phyloP scores from a whole-genome alignment of 2,797 vertebrate species.

The Enteromius unitaeniatus region DNA sequence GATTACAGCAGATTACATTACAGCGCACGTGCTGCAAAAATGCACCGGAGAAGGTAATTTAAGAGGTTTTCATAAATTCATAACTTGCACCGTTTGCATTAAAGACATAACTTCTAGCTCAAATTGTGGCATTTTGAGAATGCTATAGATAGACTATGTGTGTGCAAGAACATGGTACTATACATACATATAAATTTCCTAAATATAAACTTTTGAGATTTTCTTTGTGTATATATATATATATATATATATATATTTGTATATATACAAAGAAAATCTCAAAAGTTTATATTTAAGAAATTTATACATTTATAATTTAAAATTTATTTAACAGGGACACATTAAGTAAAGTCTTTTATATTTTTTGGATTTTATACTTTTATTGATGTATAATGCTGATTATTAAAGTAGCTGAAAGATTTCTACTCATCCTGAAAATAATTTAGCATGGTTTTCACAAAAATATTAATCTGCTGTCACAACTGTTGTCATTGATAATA shows the following conservation, averaged over 20 bases:
- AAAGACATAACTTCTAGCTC: neutral
- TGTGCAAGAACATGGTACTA: neutral
- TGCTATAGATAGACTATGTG: neutral
- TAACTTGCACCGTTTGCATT: neutral
- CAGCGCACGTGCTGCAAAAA: conserved; percentile 6
- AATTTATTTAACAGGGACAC: neutral
- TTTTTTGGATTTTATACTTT: too few species aligned
- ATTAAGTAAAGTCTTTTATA: neutral
- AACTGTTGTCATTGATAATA: neutral
- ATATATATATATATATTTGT: too few species aligned
- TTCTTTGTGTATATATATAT: too few species aligned
- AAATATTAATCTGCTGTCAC: neutral
- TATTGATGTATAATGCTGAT: neutral
- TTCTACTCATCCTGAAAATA: neutral
- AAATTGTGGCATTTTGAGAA: neutral
- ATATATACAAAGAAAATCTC: neutral
- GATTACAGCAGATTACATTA: conserved; percentile 28
- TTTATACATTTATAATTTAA: too few species aligned
- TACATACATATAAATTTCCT: too few species aligned
- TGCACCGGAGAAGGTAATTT: conserved; percentile 1
- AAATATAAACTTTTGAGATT: too few species aligned
- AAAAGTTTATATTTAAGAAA: neutral
- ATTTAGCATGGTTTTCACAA: neutral
- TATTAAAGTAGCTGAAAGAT: neutral
- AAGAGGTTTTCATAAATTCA: conserved; percentile 21